Conservation (phyloP, 2,797 vertebrate species). For the Odontamblyopus rebecca region DNA sequence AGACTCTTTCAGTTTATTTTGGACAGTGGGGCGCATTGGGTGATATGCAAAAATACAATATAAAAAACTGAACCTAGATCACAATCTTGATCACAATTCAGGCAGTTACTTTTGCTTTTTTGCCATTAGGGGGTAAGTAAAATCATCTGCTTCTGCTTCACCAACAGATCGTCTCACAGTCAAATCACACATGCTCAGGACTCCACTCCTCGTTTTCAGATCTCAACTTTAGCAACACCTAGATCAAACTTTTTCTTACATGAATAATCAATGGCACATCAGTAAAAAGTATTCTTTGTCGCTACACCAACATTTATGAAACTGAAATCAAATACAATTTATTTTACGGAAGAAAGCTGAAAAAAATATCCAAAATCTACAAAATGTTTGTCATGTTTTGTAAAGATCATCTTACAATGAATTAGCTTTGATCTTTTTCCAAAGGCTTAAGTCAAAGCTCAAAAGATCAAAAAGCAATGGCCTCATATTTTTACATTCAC, state of each 20-base stretch:
- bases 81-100: too few species aligned
- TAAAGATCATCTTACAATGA: background rate
- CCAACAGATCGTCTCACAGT: too few species aligned
- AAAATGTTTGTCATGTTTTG: background rate
- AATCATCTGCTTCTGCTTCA: too few species aligned
- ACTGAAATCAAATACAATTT: background rate
- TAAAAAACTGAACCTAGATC: too few species aligned
- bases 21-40: background rate
- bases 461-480: background rate
- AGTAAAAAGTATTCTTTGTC: too few species aligned
- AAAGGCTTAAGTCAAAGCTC: background rate
- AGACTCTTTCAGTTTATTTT: background rate
- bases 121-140: too few species aligned
- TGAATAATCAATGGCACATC: background rate
- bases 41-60: too few species aligned
- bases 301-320: too few species aligned
- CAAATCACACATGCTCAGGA: conserved; percentile 19
- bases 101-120: too few species aligned
- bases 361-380: background rate
- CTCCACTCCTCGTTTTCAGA: background rate
- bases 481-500: background rate
- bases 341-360: background rate
- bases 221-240: background rate
- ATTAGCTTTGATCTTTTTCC: background rate
- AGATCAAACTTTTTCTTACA: background rate